Conservation (phyloP, 2,888 invertebrate species). For the Mycalesis mineus region DNA sequence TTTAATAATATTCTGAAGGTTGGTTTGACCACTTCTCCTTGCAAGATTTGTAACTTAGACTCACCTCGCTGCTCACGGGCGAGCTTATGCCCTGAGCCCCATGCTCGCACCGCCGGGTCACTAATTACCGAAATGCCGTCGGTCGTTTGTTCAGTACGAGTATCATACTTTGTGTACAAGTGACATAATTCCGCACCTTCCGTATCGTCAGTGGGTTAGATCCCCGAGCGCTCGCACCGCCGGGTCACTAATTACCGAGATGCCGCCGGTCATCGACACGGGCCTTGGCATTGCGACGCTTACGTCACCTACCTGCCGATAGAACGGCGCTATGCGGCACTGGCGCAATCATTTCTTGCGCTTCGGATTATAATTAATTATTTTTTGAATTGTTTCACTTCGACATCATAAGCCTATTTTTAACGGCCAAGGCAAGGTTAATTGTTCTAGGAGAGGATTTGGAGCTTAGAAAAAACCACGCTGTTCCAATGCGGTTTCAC, state of each 20-base stretch:
- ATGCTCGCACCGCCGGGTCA: conserved; percentile 38
- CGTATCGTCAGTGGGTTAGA: background rate
- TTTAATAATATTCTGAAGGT: too few species aligned
- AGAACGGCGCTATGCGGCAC: conserved; percentile 31
- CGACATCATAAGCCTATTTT: too few species aligned
- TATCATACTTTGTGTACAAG: too few species aligned
- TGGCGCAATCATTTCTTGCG: background rate
- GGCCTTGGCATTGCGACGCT: conserved; percentile 61
- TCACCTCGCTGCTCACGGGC: too few species aligned
- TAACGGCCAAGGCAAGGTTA: too few species aligned
- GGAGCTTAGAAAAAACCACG: too few species aligned
- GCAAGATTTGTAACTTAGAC: too few species aligned
- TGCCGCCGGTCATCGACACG: conserved; percentile 51
- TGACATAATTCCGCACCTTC: too few species aligned
- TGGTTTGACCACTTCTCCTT: too few species aligned
- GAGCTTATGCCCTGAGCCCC: too few species aligned
- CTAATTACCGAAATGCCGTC: conserved; percentile 41
- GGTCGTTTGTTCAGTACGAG: conserved; percentile 39
- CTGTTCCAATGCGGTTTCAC: too few species aligned
- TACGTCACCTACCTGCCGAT: conserved; percentile 45
- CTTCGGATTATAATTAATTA: background rate
- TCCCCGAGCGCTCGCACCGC: conserved; percentile 24
- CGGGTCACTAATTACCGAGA: conserved; percentile 44
- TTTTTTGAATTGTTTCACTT: background rate
- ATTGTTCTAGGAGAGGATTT: too few species aligned